A percentile compares a stretch with the other conserved stretches of the same genome.
Evolutionary conservation across 2,888 invertebrate genomes (phyloP).

Genomic region (Dicycla oo): DNA sequence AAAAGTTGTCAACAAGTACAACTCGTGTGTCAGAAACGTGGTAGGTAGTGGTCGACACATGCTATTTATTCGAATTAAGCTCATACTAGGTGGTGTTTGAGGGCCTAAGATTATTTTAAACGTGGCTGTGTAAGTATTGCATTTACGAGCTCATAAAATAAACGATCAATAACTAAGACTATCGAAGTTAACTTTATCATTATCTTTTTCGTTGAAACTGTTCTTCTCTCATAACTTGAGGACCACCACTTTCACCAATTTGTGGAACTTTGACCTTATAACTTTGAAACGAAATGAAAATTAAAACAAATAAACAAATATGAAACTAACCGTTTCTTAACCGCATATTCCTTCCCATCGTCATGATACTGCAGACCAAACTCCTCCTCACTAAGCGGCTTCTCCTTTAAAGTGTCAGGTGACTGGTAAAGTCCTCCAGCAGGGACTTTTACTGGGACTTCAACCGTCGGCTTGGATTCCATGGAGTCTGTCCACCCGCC

Average conservation of each 20-base stretch:
- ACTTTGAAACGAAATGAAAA: neutral
- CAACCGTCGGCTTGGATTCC: slow-evolving; percentile 78
- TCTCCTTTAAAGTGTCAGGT: slow-evolving; percentile 78
- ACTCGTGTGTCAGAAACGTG: neutral
- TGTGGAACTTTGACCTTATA: neutral
- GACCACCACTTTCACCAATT: neutral
- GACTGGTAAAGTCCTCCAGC: slow-evolving; percentile 83
- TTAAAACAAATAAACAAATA: neutral
- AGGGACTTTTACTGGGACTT: slow-evolving; percentile 76
- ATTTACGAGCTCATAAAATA: neutral
- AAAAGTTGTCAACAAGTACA: slow-evolving; percentile 20
- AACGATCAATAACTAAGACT: neutral
- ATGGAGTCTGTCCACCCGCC: slow-evolving; percentile 71
- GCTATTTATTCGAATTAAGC: neutral
- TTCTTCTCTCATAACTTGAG: neutral
- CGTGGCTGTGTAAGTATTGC: neutral
- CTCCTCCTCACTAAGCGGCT: slow-evolving; percentile 73
- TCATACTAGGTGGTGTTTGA: neutral
- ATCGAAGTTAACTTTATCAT: neutral
- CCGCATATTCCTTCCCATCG: slow-evolving; percentile 70
- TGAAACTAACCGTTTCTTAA: slow-evolving; percentile 77
- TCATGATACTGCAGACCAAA: slow-evolving; percentile 72
- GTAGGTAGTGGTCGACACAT: neutral
- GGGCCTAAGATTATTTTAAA: neutral
- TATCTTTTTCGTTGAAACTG: neutral